These are phyloP conservation scores for Corythaixoides concolor DNA, from an alignment of 2,113 vertebrate genomes.

Conservation along the genomic window DNA sequence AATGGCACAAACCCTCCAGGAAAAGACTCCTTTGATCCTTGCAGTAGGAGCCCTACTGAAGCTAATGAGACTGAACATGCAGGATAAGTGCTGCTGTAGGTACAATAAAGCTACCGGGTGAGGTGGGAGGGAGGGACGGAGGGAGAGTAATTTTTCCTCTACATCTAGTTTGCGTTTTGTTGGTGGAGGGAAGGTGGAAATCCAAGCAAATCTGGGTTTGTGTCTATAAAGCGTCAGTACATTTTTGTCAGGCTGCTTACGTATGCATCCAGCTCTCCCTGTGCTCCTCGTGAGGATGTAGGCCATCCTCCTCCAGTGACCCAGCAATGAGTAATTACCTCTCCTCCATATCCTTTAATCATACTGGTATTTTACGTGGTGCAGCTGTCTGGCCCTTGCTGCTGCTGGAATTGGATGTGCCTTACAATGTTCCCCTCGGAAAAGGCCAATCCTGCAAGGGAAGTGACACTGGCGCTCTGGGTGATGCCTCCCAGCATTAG, in stretches of 20 bases:
- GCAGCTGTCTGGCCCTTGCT: conserved; percentile 58
- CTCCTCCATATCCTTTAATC: conserved; percentile 60
- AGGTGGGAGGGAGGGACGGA: neutral
- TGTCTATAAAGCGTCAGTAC: neutral
- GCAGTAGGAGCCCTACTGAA: neutral
- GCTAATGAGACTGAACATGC: neutral
- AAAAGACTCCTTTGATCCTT: conserved; percentile 27
- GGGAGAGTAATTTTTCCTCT: neutral
- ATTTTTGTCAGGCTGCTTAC: conserved; percentile 51
- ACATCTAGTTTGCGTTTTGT: neutral
- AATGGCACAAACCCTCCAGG: conserved; percentile 41
- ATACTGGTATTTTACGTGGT: conserved; percentile 25
- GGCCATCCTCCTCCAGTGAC: conserved; percentile 61
- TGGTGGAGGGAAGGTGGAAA: neutral
- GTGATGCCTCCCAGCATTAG: neutral
- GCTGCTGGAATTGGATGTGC: conserved; percentile 10
- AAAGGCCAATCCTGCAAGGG: neutral
- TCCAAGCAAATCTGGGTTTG: neutral
- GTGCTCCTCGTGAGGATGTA: conserved; percentile 9
- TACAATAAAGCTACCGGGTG: neutral
- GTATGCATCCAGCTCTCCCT: neutral
- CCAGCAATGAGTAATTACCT: conserved; percentile 57
- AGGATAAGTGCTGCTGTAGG: neutral
- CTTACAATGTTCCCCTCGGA: neutral
- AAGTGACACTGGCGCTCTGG: neutral